Evolutionary conservation across 2,797 vertebrate species (phyloP), one percentile per base, ranked within the genome.

Genomic region (Siniperca undulata): DNA sequence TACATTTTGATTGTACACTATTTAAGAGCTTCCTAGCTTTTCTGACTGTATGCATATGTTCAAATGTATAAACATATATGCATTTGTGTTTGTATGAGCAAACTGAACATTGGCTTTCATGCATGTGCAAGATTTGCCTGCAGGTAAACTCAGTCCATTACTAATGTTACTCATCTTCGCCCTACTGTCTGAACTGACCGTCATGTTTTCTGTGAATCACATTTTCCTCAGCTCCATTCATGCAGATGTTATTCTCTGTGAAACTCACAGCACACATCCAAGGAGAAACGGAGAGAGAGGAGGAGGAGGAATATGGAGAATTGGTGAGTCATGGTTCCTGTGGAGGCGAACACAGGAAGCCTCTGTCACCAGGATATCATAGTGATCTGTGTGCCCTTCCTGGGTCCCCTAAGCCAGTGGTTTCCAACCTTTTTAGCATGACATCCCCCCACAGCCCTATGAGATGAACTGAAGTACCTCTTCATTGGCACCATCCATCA

Each of bases 201-300:
- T 64, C 84, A 83, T n/a, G 58, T 90, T 91, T 87, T 69, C 83
- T 76, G 74, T 84, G 87, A 89, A 86, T 93, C 88, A 90, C 74
- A 78, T 76, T 83, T 90, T 82, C 86, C 87, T 80, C 80, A 1
- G 84, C 83, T 91, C 64, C 90, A 85, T 89, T 92, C 89, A 86
- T 80, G 82, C 81, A 85, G 75, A 84, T 62, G 80, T 72, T 78
- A 40, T 83, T 79, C 67, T 73, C 65, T 14, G 40, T 44, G 71
- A 84, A 58, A 27, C 70, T 48, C 79, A 81, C 80, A 69, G 69
- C 48, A 0, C 74, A 30, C 24, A 65, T 70, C 44, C 60, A 24
- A 40, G 48, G 68, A 52, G 53, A 76, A 70, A 42, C 0, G 1
- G 61, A 64, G 48, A 60, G 56, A 67, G 65, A 64, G 58, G 11